A percentile compares a stretch with the other conserved stretches of the same genome.
Evolutionary conservation across 1,140 invertebrate genomes (phyloP).

Genomic region (Metaphire vulgaris): DNA sequence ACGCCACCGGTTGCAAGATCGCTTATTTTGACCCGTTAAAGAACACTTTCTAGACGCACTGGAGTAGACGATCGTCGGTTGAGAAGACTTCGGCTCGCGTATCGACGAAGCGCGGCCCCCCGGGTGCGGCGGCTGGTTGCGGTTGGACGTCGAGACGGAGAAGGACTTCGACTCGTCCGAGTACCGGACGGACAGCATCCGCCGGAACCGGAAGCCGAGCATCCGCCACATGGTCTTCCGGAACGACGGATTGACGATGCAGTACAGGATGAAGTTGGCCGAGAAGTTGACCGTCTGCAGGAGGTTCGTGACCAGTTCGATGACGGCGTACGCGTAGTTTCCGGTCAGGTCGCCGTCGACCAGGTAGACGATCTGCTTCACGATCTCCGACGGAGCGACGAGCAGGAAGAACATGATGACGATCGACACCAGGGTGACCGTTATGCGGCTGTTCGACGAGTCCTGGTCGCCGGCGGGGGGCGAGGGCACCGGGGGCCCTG

Average conservation of each 20-base stretch:
- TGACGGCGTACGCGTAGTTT: slow-evolving; percentile 33
- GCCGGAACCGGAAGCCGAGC: not conserved
- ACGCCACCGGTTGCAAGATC: too few species aligned
- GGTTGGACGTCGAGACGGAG: too few species aligned
- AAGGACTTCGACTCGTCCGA: too few species aligned
- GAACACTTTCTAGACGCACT: too few species aligned
- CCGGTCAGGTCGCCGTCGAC: slow-evolving; percentile 34
- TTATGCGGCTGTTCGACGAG: slow-evolving; percentile 38
- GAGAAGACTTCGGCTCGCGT: too few species aligned
- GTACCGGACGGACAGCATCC: not conserved
- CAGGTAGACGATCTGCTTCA: slow-evolving; percentile 36
- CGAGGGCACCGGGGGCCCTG: not conserved
- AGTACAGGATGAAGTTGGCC: slow-evolving; percentile 48
- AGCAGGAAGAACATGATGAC: slow-evolving; percentile 48
- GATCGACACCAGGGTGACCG: slow-evolving; percentile 45
- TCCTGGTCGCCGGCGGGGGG: slow-evolving; percentile 7
- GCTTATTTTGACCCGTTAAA: too few species aligned
- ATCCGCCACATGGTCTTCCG: slow-evolving; percentile 40
- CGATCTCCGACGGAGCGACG: slow-evolving; percentile 47
- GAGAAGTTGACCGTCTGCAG: slow-evolving; percentile 50
- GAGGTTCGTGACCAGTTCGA: slow-evolving; percentile 44
- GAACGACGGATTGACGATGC: slow-evolving; percentile 49
- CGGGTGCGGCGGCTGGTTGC: too few species aligned
- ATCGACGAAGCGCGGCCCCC: too few species aligned
- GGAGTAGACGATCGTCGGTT: too few species aligned